These are phyloP conservation scores for Pogonocichla stellata DNA, from an alignment of 2,113 vertebrate genomes.

Conservation along the genomic window DNA sequence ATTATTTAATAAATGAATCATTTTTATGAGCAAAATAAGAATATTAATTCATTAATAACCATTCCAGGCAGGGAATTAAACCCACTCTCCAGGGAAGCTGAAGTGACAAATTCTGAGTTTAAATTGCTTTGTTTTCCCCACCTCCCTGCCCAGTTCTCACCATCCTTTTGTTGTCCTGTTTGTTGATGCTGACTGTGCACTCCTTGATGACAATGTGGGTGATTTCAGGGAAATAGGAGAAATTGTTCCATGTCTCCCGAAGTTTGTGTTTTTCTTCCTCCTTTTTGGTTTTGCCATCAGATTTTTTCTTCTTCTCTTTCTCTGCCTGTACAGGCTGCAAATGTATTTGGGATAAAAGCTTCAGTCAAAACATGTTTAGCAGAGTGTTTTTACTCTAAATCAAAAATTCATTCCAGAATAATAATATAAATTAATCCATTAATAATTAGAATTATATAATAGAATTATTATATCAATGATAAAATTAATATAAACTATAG, in stretches of 20 bases:
- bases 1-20: no score
- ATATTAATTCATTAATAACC: no score
- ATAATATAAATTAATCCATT: no score
- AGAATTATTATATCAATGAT: background rate
- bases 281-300: slow-evolving; percentile 78
- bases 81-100: background rate
- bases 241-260: slow-evolving; percentile 79
- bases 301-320: slow-evolving; percentile 89
- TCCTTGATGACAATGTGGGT: slow-evolving; percentile 93
- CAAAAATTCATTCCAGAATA: background rate
- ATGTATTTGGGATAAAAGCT: background rate
- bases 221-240: slow-evolving; percentile 95
- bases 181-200: slow-evolving; percentile 83
- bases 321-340: slow-evolving; percentile 70
- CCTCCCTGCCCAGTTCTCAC: slow-evolving; percentile 60
- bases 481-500: no score
- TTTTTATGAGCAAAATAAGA: no score
- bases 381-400: background rate
- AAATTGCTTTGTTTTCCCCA: rapidly evolving
- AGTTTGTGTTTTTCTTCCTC: slow-evolving; percentile 78
- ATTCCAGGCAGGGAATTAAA: background rate
- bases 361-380: background rate
- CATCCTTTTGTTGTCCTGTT: slow-evolving; percentile 95
- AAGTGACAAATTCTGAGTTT: background rate
- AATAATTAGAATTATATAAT: background rate